Conservation (phyloP, 2,113 vertebrate species). For the Sapayoa aenigma region DNA sequence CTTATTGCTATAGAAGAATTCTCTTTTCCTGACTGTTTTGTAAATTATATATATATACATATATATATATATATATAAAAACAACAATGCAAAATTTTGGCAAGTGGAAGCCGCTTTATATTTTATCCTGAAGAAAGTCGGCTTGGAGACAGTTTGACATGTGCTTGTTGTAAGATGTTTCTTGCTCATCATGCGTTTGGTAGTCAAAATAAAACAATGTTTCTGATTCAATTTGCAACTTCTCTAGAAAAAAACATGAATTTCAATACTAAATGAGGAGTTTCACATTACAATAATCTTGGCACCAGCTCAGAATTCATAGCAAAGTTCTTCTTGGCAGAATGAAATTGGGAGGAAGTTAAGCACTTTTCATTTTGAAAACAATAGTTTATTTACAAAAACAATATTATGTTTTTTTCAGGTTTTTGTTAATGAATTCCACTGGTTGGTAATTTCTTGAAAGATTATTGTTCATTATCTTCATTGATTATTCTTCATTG, state of each 20-base stretch:
- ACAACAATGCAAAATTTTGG: neutral
- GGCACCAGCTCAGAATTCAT: neutral
- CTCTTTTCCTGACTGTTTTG: rapidly evolving
- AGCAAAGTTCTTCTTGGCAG: neutral
- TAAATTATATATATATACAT: neutral
- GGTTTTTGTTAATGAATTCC: neutral
- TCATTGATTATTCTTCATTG: neutral
- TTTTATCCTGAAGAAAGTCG: neutral
- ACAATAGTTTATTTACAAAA: neutral
- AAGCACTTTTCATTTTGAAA: neutral
- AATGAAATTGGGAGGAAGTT: neutral
- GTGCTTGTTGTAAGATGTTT: neutral
- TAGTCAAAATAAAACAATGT: neutral
- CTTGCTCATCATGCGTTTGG: neutral
- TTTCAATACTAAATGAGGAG: neutral
- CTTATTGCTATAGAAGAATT: neutral
- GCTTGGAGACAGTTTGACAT: neutral
- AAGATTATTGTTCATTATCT: neutral
- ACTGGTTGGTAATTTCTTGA: neutral
- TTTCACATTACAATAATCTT: neutral
- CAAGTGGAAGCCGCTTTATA: neutral
- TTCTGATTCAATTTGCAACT: neutral
- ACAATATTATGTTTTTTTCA: neutral
- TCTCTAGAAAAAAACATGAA: neutral
- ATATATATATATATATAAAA: neutral